Conservation (phyloP, 2,113 vertebrate species). For the Takifugu flavidus region DNA sequence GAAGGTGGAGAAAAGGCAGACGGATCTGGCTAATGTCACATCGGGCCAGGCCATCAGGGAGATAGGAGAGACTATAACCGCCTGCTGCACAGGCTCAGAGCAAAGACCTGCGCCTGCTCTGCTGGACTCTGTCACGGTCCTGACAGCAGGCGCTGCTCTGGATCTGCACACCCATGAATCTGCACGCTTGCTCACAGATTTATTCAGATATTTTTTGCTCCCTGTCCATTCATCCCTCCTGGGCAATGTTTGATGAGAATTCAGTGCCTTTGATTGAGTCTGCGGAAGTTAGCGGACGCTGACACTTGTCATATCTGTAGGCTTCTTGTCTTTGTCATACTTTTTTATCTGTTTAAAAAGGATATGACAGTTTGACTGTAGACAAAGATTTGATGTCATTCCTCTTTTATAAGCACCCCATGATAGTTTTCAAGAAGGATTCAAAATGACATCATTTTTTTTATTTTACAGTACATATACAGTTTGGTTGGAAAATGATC, state of each 20-base stretch:
- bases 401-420: no score
- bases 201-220: slow-evolving; percentile 1
- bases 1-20: slow-evolving; percentile 36
- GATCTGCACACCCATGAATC: slow-evolving; percentile 1
- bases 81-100: slow-evolving; percentile 61
- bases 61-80: slow-evolving; percentile 63
- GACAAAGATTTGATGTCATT: no score
- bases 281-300: slow-evolving; percentile 10
- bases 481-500: no score
- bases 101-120: slow-evolving; percentile 62
- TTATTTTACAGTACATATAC: no score
- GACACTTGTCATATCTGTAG: slow-evolving; percentile 17
- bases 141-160: slow-evolving; percentile 62
- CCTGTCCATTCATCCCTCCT: background rate
- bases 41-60: slow-evolving; percentile 53
- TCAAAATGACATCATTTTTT: no score
- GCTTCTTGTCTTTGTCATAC: no score
- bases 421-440: no score
- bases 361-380: no score
- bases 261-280: slow-evolving; percentile 19
- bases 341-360: no score
- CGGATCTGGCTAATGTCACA: slow-evolving; percentile 65
- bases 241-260: slow-evolving; percentile 11
- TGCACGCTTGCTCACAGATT: slow-evolving; percentile 25
- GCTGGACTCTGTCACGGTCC: slow-evolving; percentile 69